phyloP scores from a whole-genome alignment of 2,113 vertebrate genomes.

The Dromiciops gliroides region DNA sequence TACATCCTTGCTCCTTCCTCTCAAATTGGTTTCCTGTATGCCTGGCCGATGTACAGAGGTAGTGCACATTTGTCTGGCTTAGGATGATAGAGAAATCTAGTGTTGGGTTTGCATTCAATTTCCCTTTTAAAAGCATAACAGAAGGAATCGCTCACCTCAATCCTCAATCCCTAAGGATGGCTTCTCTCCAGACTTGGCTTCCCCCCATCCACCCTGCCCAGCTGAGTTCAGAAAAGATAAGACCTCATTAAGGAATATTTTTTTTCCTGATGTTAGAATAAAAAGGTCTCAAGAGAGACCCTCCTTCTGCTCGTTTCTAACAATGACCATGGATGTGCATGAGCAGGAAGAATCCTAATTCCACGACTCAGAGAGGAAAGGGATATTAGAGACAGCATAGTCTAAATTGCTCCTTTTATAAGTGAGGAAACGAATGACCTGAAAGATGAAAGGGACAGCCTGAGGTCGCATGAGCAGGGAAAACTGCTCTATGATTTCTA shows the following conservation, averaged over 20 bases:
- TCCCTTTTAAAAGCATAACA: background rate
- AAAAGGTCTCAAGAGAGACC: background rate
- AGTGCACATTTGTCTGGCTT: background rate
- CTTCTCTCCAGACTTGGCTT: background rate
- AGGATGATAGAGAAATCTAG: background rate
- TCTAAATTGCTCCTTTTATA: background rate
- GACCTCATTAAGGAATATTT: constrained; percentile 1
- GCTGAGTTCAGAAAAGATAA: background rate
- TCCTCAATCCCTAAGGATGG: background rate
- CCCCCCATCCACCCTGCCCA: background rate
- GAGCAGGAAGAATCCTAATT: background rate
- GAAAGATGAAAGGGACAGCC: background rate
- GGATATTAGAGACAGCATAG: background rate
- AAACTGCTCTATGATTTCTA: background rate
- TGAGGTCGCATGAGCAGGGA: background rate
- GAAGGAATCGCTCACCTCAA: background rate
- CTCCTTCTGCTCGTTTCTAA: background rate
- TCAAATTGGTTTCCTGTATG: background rate
- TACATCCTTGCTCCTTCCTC: background rate
- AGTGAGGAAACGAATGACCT: background rate
- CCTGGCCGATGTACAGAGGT: background rate
- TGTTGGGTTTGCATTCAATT: background rate
- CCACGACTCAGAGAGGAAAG: background rate
- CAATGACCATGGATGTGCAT: background rate
- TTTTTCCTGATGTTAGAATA: background rate